Percentiles rank a stretch among this genome's conserved stretches.
phyloP scores from a whole-genome alignment of 2,113 vertebrate species.

The Anthoscopus minutus region DNA sequence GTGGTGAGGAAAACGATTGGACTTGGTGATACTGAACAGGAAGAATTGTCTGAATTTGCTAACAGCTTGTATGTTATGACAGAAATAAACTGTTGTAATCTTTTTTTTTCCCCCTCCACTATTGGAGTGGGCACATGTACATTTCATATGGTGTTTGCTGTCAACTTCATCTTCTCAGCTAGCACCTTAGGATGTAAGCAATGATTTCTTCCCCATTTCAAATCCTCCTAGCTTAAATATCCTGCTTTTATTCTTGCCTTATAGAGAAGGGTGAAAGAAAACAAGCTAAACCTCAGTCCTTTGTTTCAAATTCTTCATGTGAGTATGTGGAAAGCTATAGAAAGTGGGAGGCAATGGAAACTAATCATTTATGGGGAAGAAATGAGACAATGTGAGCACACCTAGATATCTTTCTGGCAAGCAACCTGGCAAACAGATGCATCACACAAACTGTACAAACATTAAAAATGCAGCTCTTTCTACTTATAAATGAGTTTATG shows the following conservation, averaged over 20 bases:
- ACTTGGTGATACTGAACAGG: background rate
- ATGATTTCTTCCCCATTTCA: background rate
- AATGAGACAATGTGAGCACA: background rate
- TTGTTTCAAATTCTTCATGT: background rate
- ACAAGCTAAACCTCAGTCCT: background rate
- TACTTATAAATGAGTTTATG: background rate
- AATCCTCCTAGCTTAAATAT: background rate
- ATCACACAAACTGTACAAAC: background rate
- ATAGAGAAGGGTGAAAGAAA: background rate
- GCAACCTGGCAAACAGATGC: background rate
- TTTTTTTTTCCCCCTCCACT: background rate
- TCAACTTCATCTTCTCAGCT: constrained; percentile 45
- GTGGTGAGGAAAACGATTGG: constrained; percentile 1
- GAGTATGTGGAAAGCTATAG: background rate
- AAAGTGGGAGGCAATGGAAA: background rate
- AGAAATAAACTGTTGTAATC: constrained; percentile 55
- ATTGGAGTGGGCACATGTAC: constrained; percentile 33
- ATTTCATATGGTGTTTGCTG: constrained; percentile 60
- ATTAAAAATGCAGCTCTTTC: background rate
- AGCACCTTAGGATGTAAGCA: constrained; percentile 43
- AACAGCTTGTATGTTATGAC: constrained; percentile 59
- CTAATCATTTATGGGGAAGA: background rate
- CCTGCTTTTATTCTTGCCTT: background rate
- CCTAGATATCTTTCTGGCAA: background rate
- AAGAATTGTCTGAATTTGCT: constrained; percentile 50